Base-by-base conservation (phyloP, 2,797 vertebrate genomes). In the Sternarchorhynchus goeldii region DNA sequence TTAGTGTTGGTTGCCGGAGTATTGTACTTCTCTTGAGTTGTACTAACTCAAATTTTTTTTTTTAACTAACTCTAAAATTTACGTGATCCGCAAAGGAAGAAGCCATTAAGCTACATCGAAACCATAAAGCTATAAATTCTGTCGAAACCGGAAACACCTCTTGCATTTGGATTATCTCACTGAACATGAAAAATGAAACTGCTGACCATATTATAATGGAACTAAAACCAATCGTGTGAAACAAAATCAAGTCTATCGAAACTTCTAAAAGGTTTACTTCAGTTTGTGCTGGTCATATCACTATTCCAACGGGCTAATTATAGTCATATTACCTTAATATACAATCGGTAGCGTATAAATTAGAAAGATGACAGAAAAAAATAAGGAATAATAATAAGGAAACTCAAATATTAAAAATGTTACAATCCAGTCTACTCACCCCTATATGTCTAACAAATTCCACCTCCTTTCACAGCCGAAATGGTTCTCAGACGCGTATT, bases 381-480 rank as follows among this genome's bases (percentile, higher is more conserved):
- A 50, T 14, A 50, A 50, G 14, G 10, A 16, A 64, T 45, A 20
- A 8, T 14, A 17, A 53, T 6, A 73, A 25, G 6, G 17, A 16
- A 72, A 55, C 17, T 0, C 0, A 12, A 12, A 4, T 36, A 41
- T 77, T 5, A 25, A 12, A 75, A 80, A 74, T 12, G 0, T 16
- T 0, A 29, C 60, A 73, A 29, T 10, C 0, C 1, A 76, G 68
- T 18, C 64, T 39, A 20, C 55, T 83, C 91, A 94, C 93, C 93
- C 79, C 91, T 85, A 91, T 72, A 81, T 68, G 79, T 79, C 82
- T 86, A 77, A 85, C 82, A 83, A 82, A 81, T 84, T 89, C 73
- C 82, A 75, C 84, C 86, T 87, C 84, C 83, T 90, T 85, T 86
- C 83, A 76, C 85, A 82, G 84, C 87, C 86, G 53, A 86, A 75